These are phyloP conservation scores for Gallinago solitaria DNA, from an alignment of 2,797 vertebrate species.

Conservation along the genomic window DNA sequence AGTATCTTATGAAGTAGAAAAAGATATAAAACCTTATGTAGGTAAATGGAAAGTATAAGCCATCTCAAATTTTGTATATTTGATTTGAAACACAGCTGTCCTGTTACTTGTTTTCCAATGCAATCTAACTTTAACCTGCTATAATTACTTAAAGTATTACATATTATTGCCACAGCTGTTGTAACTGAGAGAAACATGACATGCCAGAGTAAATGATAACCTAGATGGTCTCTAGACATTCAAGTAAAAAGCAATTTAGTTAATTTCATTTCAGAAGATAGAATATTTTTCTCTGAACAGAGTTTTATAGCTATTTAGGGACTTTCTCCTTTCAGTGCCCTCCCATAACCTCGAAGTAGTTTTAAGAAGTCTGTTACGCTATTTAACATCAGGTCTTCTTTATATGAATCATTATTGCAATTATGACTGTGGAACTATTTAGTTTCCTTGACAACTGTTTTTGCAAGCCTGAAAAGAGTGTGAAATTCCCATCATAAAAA, in stretches of 20 bases:
- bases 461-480: neutral
- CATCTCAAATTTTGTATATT: neutral
- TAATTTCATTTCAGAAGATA: neutral
- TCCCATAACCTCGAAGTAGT: neutral
- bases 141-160: neutral
- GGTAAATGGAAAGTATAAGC: neutral
- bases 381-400: neutral
- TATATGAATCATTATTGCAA: neutral
- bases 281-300: neutral
- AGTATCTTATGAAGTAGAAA: neutral
- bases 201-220: neutral
- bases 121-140: neutral
- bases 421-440: constrained; percentile 26
- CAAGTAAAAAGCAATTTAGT: neutral
- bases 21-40: neutral
- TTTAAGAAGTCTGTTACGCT: neutral
- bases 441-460: constrained; percentile 42
- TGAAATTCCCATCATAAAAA: constrained; percentile 13
- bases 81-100: neutral
- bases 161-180: neutral
- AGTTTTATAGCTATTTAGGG: neutral
- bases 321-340: neutral
- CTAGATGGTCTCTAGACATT: neutral
- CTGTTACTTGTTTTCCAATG: neutral
- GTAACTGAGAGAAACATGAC: neutral